phyloP scores from a whole-genome alignment of 2,797 vertebrate species.

The Pitangus sulphuratus region DNA sequence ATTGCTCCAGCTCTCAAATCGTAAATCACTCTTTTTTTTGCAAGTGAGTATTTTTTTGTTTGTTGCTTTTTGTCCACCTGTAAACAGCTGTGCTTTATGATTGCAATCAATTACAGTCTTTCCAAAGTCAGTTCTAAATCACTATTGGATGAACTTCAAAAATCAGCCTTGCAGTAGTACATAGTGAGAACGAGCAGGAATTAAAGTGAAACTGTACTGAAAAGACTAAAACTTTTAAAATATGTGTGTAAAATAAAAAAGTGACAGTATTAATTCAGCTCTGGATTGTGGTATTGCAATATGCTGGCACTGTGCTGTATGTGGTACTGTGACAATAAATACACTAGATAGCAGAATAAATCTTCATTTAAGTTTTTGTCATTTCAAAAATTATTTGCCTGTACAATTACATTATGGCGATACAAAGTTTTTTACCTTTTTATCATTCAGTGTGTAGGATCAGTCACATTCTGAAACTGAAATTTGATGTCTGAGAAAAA shows the following conservation, averaged over 20 bases:
- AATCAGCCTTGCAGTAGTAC: not conserved
- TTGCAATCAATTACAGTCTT: not conserved
- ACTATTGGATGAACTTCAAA: not conserved
- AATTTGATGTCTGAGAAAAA: not conserved
- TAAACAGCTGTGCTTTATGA: not conserved
- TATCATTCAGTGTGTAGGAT: not conserved
- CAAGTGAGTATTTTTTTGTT: not conserved
- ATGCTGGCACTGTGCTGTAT: not conserved
- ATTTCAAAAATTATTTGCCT: not conserved
- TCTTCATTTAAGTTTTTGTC: not conserved
- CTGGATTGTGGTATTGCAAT: not conserved
- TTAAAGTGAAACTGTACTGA: not conserved
- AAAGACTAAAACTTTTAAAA: not conserved
- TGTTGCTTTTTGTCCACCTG: not conserved
- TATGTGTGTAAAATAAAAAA: not conserved
- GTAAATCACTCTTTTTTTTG: not conserved
- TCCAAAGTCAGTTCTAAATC: not conserved
- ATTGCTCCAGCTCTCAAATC: not conserved
- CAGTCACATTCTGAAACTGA: not conserved
- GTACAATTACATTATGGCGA: not conserved
- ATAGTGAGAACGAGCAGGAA: not conserved
- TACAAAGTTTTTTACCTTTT: not conserved
- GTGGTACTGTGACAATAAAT: not conserved
- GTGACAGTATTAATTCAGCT: not conserved
- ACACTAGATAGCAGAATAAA: not conserved